Base-by-base conservation (phyloP, 2,888 invertebrate species). In the Melanargia galathea region DNA sequence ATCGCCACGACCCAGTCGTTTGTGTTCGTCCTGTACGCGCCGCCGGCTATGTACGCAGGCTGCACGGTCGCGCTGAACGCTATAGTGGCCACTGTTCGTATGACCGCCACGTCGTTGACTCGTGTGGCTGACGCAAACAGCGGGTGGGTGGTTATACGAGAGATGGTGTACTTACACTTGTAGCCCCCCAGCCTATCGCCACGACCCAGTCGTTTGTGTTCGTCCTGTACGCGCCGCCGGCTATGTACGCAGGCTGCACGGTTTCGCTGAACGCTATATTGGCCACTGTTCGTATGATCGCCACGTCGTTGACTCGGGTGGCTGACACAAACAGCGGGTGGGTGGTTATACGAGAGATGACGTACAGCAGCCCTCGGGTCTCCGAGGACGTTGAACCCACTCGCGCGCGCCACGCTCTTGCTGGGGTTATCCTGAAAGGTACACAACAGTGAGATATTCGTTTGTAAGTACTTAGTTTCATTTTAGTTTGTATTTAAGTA, bases 131-230 rank as follows among this genome's bases (percentile, higher is more conserved):
- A 46, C 0, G 69, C 66, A 75, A 80, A 89, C 69, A 71, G 66
- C 18, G 81, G 78, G 69, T 87, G 78, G 0, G 71, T 55, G 0
- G 74, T 82, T 68, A 88, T 86, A 18, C 67, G 72, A 22, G 71
- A 75, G 33, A 89, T 72, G 11, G 80, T 24, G 70, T 83, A 56
- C 78, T 81, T 71, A 87, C 87, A 55, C 78, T 74, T 1, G 73
- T 73, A 6, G 75, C 78, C 2, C 88, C 89, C 86, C 86, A 90
- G 60, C 89, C 90, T 43, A 87, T 82, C 49, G 83, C 89, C 62
- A 63, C 70, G 0, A 89, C 78, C 0, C 33, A 48, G 59, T 82
- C 78, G 38, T 78, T 78, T 5, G 64, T 71, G 1, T 60, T 55
- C 20, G 86, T 73, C 0, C 67, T 59, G 52, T 81, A 83, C 0